phyloP scores from a whole-genome alignment of 2,113 vertebrate genomes.

The Silurus meridionalis region DNA sequence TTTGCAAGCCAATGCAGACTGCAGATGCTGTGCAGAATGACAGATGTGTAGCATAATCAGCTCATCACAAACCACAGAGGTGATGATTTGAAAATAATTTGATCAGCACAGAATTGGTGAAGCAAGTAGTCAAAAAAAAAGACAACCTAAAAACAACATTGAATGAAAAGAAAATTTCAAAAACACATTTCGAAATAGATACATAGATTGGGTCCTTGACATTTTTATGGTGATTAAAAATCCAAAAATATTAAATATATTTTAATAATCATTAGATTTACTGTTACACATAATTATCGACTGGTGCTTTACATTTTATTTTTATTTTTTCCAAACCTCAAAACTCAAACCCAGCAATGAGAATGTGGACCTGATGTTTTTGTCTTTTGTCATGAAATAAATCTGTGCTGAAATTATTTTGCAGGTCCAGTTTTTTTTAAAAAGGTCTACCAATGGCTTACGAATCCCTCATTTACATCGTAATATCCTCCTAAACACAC shows the following conservation, averaged over 20 bases:
- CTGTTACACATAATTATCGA: not conserved
- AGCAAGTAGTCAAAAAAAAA: not conserved
- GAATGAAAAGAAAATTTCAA: not conserved
- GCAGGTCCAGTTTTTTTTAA: not conserved
- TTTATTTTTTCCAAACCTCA: not conserved
- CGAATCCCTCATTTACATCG: not conserved
- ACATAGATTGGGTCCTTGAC: not conserved
- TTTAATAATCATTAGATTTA: not conserved
- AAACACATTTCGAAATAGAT: not conserved
- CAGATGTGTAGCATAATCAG: slow-evolving; percentile 32
- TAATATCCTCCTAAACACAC: not conserved
- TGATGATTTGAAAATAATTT: slow-evolving; percentile 40
- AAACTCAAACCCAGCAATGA: not conserved
- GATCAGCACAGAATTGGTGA: slow-evolving; percentile 16
- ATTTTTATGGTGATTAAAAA: not conserved
- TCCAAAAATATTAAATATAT: not conserved
- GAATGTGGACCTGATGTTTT: not conserved
- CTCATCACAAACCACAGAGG: slow-evolving; percentile 40
- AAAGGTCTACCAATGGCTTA: not conserved
- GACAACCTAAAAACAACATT: not conserved
- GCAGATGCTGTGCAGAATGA: slow-evolving; percentile 24
- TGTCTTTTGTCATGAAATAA: not conserved
- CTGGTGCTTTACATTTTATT: not conserved
- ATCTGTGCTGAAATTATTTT: not conserved
- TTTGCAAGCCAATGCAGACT: not conserved